Evolutionary conservation across 1,140 invertebrate genomes (phyloP), one percentile per base, ranked within the genome.

Genomic region (Cyclargus thomasi): DNA sequence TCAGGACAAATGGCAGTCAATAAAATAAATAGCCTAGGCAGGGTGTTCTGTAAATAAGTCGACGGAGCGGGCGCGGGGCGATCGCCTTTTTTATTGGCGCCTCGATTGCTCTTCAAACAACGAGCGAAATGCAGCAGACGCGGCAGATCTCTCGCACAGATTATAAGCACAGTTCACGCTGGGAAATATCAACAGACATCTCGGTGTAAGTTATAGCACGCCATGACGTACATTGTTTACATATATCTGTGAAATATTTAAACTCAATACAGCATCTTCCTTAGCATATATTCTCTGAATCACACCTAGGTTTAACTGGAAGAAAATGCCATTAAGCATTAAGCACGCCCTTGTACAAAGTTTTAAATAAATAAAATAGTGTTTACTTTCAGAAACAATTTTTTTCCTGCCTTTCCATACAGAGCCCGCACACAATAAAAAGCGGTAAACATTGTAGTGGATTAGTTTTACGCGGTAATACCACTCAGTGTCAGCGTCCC

Each of bases 11-110:
- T 85, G 88, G 85, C 82, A 88, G 88, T 88, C 88, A 90, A 90
- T 88, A 90, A 90, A 90, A 90, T 90, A 90, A 90, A 90, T 90
- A 90, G 88, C 88, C 74, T 83, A 80, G 84, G 83, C 85, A 84
- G 85, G 87, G 87, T 86, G 86, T 88, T 86, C 88, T 88, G 88
- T 88, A 90, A 90, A 90, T 90, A 90, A 90, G 85, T 87, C 80
- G 85, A 74, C 83, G 80, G 66, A 74, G 77, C 78, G 80, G 82
- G 18, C 7, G 82, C 81, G 87, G 85, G 86, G 84, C 85, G 85
- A 86, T 86, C 83, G 83, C 72, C 84, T 88, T 90, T 90, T 90
- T 90, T 90, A 90, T 90, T 90, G 88, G 80, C 83, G 85, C 82
- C 85, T 83, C 82, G 83, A 88, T 86, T 82, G 85, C 88, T 88